These are phyloP conservation scores for Copidosoma floridanum DNA, from an alignment of 1,140 invertebrate genomes.

Conservation along the genomic window DNA sequence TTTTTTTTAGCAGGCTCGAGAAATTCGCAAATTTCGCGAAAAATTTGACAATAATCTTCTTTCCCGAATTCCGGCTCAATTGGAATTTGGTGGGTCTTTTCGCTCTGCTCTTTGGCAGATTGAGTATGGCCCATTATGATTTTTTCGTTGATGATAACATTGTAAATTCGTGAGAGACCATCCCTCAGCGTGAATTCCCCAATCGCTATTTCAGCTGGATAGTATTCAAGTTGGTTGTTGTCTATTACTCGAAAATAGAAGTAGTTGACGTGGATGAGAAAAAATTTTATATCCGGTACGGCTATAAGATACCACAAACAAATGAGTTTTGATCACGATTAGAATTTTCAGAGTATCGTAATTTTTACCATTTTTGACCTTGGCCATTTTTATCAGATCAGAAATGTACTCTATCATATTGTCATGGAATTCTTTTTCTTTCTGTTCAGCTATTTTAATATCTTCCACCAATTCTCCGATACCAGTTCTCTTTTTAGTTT, in stretches of 20 bases:
- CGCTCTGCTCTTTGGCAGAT: constrained; percentile 52
- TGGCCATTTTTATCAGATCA: constrained; percentile 9
- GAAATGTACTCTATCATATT: constrained; percentile 37
- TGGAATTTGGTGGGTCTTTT: constrained; percentile 56
- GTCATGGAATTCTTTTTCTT: constrained; percentile 24
- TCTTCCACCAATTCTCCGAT: constrained; percentile 33
- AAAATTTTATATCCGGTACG: constrained; percentile 40
- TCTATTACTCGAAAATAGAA: constrained; percentile 40
- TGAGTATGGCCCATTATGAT: constrained; percentile 58
- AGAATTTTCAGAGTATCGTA: not conserved
- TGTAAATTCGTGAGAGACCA: constrained; percentile 56
- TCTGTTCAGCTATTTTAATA: constrained; percentile 9
- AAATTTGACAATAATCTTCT: constrained; percentile 35
- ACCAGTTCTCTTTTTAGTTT: constrained; percentile 28
- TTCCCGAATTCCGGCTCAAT: constrained; percentile 41
- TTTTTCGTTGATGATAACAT: constrained; percentile 54
- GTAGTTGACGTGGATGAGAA: constrained; percentile 53
- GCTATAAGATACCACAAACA: constrained; percentile 25
- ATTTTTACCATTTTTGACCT: constrained; percentile 27
- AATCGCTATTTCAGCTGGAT: constrained; percentile 50
- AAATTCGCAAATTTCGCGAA: constrained; percentile 49
- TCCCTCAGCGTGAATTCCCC: constrained; percentile 54
- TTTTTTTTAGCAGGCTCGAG: constrained; percentile 33
- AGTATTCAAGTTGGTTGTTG: constrained; percentile 35
- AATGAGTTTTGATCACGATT: not conserved